Conservation (phyloP, 2,113 vertebrate genomes). For the Calyptomena viridis region DNA sequence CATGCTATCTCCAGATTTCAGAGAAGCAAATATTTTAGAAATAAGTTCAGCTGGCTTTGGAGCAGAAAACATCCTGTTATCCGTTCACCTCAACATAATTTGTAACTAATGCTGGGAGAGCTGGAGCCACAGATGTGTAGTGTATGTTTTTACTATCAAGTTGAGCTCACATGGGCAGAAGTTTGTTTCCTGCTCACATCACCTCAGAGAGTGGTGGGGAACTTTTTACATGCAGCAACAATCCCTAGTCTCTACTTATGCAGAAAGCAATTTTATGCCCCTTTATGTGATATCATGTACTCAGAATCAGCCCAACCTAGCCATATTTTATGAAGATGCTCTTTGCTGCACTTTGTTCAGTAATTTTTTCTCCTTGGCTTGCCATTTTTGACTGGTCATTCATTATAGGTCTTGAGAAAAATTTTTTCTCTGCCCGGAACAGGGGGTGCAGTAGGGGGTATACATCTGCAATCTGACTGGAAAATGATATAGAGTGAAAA, state of each 20-base stretch:
- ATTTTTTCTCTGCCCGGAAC: not conserved
- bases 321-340: conserved; percentile 23
- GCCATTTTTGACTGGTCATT: not conserved
- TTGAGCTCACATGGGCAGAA: not conserved
- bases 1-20: not conserved
- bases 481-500: conserved; percentile 12
- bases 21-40: not conserved
- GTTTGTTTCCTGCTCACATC: not conserved
- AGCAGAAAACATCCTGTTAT: not conserved
- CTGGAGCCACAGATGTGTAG: not conserved
- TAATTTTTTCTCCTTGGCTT: not conserved
- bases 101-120: not conserved
- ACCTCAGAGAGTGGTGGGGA: not conserved
- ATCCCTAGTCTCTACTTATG: not conserved
- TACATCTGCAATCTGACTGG: not conserved
- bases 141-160: not conserved
- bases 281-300: not conserved
- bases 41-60: not conserved
- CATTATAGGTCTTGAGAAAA: not conserved
- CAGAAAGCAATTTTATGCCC: conserved; percentile 21
- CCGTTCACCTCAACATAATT: not conserved
- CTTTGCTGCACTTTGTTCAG: not conserved
- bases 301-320: not conserved
- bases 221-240: not conserved
- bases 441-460: not conserved